phyloP scores from a whole-genome alignment of 2,113 vertebrate genomes.

The Greenwoodochromis staneri region DNA sequence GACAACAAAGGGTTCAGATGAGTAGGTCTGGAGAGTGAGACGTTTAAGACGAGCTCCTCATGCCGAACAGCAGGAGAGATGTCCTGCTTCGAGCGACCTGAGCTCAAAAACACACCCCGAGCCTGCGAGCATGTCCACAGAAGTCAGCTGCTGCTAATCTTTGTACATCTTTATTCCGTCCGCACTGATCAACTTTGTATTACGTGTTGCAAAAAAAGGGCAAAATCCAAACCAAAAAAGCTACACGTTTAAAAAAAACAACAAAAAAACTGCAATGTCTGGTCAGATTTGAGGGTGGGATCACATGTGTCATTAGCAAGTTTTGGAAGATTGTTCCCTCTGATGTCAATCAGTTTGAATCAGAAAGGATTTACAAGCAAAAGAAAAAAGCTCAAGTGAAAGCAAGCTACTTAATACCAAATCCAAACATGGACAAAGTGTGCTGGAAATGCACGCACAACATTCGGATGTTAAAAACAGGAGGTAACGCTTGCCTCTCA shows the following conservation, averaged over 20 bases:
- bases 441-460: not conserved
- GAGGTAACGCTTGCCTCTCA: not conserved
- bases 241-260: not conserved
- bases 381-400: not conserved
- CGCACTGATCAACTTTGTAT: not conserved
- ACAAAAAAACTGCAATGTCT: not conserved
- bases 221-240: not conserved
- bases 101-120: not conserved
- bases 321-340: not conserved
- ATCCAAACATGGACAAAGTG: not conserved
- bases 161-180: not conserved
- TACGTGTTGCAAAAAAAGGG: not conserved
- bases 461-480: not conserved
- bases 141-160: slow-evolving; percentile 25
- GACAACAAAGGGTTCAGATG: not conserved
- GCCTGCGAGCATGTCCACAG: slow-evolving; percentile 17
- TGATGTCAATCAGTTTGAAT: not conserved
- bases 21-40: not conserved
- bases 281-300: not conserved
- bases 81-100: not conserved
- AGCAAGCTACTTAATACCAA: not conserved
- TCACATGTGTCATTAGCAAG: not conserved
- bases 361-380: not conserved
- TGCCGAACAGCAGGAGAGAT: not conserved
- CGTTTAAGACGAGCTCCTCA: not conserved